phyloP scores from a whole-genome alignment of 2,113 vertebrate genomes.

The Setophaga coronata region DNA sequence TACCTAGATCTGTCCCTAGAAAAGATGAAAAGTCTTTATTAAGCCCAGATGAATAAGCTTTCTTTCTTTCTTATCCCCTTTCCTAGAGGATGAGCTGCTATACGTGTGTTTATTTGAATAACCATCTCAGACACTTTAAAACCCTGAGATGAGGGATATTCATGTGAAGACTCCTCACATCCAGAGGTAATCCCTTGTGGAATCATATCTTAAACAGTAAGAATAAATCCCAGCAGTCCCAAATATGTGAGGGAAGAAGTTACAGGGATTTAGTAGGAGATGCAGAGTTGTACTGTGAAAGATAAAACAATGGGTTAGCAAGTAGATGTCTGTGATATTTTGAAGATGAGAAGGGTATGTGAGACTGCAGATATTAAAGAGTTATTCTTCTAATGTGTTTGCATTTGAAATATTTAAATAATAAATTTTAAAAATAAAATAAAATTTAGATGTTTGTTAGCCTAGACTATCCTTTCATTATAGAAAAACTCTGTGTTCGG shows the following conservation, averaged over 20 bases:
- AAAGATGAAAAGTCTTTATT: background rate
- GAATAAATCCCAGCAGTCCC: background rate
- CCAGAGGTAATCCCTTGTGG: background rate
- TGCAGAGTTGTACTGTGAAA: background rate
- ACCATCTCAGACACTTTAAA: background rate
- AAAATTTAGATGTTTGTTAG: background rate
- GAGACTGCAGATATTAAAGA: background rate
- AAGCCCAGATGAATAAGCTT: background rate
- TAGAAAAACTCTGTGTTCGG: background rate
- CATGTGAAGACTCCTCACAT: background rate
- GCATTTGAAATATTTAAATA: background rate
- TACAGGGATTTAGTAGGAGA: background rate
- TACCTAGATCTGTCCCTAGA: background rate
- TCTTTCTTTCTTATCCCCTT: background rate
- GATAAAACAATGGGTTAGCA: background rate
- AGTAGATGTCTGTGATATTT: background rate
- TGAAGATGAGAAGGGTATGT: background rate
- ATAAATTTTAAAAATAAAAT: background rate
- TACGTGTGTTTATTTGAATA: slow-evolving; percentile 6
- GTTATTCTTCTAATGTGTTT: background rate
- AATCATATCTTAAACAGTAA: background rate
- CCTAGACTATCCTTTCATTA: background rate
- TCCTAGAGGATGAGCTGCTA: background rate
- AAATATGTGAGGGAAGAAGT: background rate
- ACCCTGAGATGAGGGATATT: background rate